phyloP scores from a whole-genome alignment of 1,140 invertebrate species.

The Danaus plexippus region DNA sequence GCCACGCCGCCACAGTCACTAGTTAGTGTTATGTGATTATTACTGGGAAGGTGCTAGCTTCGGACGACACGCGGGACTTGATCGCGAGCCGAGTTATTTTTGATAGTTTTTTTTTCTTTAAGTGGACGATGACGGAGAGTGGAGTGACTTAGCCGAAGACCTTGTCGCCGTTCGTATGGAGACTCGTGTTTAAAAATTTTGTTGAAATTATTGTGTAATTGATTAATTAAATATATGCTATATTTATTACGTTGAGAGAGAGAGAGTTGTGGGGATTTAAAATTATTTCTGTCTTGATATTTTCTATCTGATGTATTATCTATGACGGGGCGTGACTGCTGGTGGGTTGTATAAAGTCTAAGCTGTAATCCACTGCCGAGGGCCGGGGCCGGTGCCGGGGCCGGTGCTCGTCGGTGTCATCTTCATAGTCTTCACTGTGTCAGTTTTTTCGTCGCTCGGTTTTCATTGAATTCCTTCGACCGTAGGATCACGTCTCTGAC shows the following conservation, averaged over 20 bases:
- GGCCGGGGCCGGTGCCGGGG: conserved; percentile 11
- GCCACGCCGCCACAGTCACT: conserved; percentile 51
- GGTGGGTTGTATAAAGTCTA: conserved; percentile 37
- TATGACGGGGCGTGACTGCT: conserved; percentile 45
- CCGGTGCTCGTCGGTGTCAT: conserved; percentile 32
- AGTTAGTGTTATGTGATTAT: conserved; percentile 68
- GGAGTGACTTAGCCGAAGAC: conserved; percentile 64
- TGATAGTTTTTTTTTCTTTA: conserved; percentile 71
- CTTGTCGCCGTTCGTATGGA: conserved; percentile 55
- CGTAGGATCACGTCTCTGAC: conserved; percentile 27
- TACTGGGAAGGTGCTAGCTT: conserved; percentile 70
- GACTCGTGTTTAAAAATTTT: conserved; percentile 68
- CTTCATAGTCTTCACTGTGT: conserved; percentile 19
- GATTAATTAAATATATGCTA: conserved; percentile 64
- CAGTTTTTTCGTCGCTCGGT: conserved; percentile 9
- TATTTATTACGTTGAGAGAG: conserved; percentile 69
- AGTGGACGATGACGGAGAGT: conserved; percentile 62
- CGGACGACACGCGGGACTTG: conserved; percentile 67
- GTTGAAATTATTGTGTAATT: conserved; percentile 71
- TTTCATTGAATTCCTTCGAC: conserved; percentile 19
- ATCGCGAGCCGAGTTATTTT: conserved; percentile 69
- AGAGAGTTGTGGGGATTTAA: conserved; percentile 57
- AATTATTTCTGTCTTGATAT: conserved; percentile 72
- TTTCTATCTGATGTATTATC: conserved; percentile 50
- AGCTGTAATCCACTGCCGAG: not conserved